Conservation (phyloP, 2,797 vertebrate genomes). For the Allobates femoralis region DNA sequence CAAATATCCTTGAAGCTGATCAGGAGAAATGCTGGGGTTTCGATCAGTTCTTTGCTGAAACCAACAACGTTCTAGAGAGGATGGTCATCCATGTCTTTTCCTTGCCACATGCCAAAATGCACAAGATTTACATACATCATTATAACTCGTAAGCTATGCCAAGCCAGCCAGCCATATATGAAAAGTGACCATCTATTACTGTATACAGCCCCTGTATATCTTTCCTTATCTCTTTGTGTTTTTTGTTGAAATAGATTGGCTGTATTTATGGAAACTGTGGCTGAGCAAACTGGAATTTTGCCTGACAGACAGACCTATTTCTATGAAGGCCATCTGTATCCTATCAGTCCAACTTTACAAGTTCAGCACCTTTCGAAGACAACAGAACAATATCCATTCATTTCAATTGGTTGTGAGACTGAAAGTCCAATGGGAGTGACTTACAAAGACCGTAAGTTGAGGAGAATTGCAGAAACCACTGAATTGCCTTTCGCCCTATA, state of each 20-base stretch:
- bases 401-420: conserved; percentile 75
- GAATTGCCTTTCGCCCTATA: not conserved
- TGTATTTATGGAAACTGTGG: conserved; percentile 86
- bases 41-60: conserved; percentile 90
- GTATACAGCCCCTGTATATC: not conserved
- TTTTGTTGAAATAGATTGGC: conserved; percentile 73
- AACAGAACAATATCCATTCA: conserved; percentile 78
- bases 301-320: conserved; percentile 84
- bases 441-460: conserved; percentile 88
- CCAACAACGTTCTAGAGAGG: conserved; percentile 87
- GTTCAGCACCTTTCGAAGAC: conserved; percentile 83
- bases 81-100: conserved; percentile 86
- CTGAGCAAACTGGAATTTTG: conserved; percentile 79
- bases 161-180: not conserved
- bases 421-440: conserved; percentile 74
- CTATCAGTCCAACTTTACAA: conserved; percentile 82
- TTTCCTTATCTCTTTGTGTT: accelerated
- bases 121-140: conserved; percentile 84
- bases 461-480: not conserved
- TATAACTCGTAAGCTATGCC: conserved; percentile 86
- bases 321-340: conserved; percentile 85
- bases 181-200: not conserved
- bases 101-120: conserved; percentile 82
- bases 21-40: conserved; percentile 93
- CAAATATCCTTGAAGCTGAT: conserved; percentile 88